phyloP scores from a whole-genome alignment of 1,140 invertebrate species.

The Nephila pilipes region DNA sequence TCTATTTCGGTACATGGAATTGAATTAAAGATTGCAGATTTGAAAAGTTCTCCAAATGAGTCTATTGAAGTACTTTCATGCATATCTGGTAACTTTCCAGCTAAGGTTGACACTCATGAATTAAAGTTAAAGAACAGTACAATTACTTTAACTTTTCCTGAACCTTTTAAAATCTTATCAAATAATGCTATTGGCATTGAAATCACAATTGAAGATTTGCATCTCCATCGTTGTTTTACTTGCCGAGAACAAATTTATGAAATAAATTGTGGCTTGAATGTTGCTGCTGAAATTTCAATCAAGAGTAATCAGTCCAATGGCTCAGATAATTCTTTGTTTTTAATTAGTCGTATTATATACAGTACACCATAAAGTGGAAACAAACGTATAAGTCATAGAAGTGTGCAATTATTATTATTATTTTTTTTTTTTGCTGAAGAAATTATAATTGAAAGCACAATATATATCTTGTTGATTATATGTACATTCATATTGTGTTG shows the following conservation, averaged over 20 bases:
- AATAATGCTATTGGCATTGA: constrained; percentile 8
- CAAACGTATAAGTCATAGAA: too few species aligned
- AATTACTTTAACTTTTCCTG: neutral
- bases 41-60: neutral
- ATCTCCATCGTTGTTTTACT: constrained; percentile 24
- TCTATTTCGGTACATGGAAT: constrained; percentile 42
- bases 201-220: constrained; percentile 43
- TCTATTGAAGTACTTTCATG: neutral
- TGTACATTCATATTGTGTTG: too few species aligned
- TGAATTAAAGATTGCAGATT: constrained; percentile 21
- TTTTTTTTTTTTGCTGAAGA: neutral
- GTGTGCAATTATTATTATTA: too few species aligned
- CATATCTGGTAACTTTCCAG: neutral
- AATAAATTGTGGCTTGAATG: constrained; percentile 34
- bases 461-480: too few species aligned
- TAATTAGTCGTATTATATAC: constrained; percentile 39
- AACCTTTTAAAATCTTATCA: neutral
- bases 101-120: neutral
- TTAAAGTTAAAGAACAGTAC: constrained; percentile 10
- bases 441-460: neutral
- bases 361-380: neutral
- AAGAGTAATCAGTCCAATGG: constrained; percentile 44
- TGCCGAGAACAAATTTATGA: neutral
- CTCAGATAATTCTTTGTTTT: neutral
- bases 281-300: neutral